Evolutionary conservation across 2,888 invertebrate genomes (phyloP).

Genomic region (Mechanitis mazaeus): DNA sequence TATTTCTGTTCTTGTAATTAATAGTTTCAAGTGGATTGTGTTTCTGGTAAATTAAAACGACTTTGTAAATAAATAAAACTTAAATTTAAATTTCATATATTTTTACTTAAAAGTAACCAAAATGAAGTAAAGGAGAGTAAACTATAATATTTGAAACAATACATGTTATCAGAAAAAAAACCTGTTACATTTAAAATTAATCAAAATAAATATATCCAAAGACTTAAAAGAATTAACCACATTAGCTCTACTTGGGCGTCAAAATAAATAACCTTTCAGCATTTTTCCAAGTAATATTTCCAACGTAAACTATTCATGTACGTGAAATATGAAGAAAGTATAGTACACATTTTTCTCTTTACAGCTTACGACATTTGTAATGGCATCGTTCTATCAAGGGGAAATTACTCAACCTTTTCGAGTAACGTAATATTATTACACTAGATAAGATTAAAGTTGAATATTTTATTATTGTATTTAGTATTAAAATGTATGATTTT

Average conservation of each 20-base stretch:
- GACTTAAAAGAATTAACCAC: not conserved
- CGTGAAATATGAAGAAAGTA: constrained; percentile 60
- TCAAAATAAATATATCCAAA: too few species aligned
- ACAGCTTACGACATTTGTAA: constrained; percentile 32
- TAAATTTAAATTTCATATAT: not conserved
- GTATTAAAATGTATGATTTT: too few species aligned
- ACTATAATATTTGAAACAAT: too few species aligned
- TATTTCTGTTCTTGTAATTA: not conserved
- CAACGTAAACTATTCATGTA: constrained; percentile 62
- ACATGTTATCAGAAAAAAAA: too few species aligned
- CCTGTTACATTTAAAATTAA: too few species aligned
- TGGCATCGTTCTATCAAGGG: constrained; percentile 14
- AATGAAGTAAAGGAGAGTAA: too few species aligned
- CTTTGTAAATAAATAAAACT: not conserved
- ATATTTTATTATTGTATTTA: not conserved
- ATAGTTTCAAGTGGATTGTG: not conserved
- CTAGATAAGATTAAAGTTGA: not conserved
- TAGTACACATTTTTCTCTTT: constrained; percentile 36
- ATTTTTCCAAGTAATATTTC: constrained; percentile 67
- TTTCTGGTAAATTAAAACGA: not conserved
- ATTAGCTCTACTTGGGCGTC: constrained; percentile 19
- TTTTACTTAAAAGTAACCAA: not conserved
- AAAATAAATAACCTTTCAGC: constrained; percentile 48
- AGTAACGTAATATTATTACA: not conserved
- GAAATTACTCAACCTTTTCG: constrained; percentile 11